Evolutionary conservation across 2,888 invertebrate genomes (phyloP).

Genomic region (Drosophila atroscutellata): DNA sequence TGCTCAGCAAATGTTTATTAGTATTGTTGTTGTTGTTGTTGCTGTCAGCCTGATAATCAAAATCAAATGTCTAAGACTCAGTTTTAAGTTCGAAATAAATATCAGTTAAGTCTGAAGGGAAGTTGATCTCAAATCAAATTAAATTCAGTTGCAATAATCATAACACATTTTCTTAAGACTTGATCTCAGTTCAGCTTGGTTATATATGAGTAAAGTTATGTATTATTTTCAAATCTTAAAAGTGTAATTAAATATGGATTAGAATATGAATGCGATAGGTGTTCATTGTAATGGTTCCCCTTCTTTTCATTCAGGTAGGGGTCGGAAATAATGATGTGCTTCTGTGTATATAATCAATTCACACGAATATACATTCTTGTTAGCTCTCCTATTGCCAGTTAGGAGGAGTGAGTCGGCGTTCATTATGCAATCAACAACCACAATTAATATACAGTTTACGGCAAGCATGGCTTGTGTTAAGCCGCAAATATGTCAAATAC

Average conservation of each 20-base stretch:
- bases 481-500: background rate
- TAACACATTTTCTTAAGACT: background rate
- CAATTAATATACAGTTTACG: conserved; percentile 20
- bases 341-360: conserved; percentile 19
- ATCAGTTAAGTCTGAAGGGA: background rate
- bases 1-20: no score
- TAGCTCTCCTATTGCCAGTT: background rate
- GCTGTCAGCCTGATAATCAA: background rate
- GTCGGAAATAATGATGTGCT: background rate
- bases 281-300: background rate
- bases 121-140: background rate
- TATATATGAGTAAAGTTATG: background rate
- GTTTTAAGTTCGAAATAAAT: background rate
- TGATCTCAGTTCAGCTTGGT: background rate
- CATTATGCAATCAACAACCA: conserved; percentile 16
- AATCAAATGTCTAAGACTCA: background rate
- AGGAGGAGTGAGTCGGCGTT: conserved; percentile 5
- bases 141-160: background rate
- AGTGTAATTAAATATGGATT: background rate
- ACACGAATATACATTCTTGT: conserved; percentile 25
- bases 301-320: background rate
- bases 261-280: background rate
- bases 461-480: background rate
- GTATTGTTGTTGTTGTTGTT: background rate
- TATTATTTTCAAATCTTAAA: background rate